Evolutionary conservation across 2,888 invertebrate genomes (phyloP).

Genomic region (Caradrina kadenii): DNA sequence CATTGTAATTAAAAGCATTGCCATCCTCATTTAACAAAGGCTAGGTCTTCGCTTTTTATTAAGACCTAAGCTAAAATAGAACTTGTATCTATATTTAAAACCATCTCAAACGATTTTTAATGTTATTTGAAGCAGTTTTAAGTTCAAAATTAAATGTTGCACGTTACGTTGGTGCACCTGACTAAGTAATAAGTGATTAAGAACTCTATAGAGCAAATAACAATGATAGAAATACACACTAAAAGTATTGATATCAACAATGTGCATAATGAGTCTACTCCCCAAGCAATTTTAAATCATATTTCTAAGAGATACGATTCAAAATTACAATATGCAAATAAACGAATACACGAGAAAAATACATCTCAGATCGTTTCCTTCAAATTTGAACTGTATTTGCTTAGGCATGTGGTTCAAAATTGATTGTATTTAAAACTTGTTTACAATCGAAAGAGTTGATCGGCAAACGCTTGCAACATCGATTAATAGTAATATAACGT

Average conservation of each 20-base stretch:
- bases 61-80: neutral
- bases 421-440: slow-evolving; percentile 19
- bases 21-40: slow-evolving; percentile 1
- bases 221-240: neutral
- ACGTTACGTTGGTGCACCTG: neutral
- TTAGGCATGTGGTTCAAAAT: neutral
- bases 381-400: neutral
- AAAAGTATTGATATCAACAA: slow-evolving; percentile 1
- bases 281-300: slow-evolving; percentile 8
- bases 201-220: slow-evolving; percentile 1
- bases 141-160: neutral
- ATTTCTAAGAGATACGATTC: accelerated
- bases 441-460: slow-evolving; percentile 34
- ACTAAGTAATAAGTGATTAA: slow-evolving; percentile 1
- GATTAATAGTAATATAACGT: slow-evolving; percentile 51
- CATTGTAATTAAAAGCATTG: neutral
- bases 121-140: accelerated
- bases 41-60: slow-evolving; percentile 3
- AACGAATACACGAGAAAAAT: slow-evolving; percentile 7
- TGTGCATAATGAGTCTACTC: slow-evolving; percentile 20
- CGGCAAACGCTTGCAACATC: slow-evolving; percentile 43
- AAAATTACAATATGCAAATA: neutral
- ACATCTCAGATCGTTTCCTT: neutral
- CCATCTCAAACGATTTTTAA: neutral
- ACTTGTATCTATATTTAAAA: neutral